Percentiles rank a stretch among this genome's conserved stretches.
These are phyloP conservation scores for Colaptes auratus DNA, from an alignment of 2,113 vertebrate species.

Conservation along the genomic window DNA sequence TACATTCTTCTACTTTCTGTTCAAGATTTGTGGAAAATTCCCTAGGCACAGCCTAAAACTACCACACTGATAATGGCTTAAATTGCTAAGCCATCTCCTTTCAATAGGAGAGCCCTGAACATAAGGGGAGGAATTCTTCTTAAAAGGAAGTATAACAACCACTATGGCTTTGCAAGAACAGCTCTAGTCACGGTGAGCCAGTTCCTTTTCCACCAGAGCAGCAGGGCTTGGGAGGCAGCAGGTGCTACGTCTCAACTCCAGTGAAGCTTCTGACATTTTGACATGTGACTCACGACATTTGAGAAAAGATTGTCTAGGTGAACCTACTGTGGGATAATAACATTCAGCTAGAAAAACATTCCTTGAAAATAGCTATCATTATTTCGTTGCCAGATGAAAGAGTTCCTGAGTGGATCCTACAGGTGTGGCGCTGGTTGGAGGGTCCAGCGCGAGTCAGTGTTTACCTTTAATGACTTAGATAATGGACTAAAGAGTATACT, in stretches of 20 bases:
- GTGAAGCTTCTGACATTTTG: conserved; percentile 29
- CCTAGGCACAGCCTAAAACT: too few species aligned
- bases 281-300: neutral
- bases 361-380: conserved; percentile 19
- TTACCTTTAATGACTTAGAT: conserved; percentile 26
- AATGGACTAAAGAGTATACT: conserved; percentile 23
- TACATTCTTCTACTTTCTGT: too few species aligned
- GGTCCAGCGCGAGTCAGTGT: neutral
- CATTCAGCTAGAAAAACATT: conserved; percentile 9
- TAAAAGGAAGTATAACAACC: neutral
- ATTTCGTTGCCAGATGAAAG: conserved; percentile 16
- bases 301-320: neutral
- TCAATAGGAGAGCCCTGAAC: neutral
- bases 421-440: neutral
- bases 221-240: neutral
- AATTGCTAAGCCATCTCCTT: neutral
- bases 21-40: too few species aligned
- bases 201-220: neutral
- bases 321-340: neutral
- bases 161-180: neutral
- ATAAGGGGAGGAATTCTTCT: neutral
- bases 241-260: neutral
- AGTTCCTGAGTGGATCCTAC: neutral
- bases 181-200: neutral
- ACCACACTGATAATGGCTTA: neutral